Base-by-base conservation (phyloP, 2,888 invertebrate species). In the Agonopterix subpropinquella region DNA sequence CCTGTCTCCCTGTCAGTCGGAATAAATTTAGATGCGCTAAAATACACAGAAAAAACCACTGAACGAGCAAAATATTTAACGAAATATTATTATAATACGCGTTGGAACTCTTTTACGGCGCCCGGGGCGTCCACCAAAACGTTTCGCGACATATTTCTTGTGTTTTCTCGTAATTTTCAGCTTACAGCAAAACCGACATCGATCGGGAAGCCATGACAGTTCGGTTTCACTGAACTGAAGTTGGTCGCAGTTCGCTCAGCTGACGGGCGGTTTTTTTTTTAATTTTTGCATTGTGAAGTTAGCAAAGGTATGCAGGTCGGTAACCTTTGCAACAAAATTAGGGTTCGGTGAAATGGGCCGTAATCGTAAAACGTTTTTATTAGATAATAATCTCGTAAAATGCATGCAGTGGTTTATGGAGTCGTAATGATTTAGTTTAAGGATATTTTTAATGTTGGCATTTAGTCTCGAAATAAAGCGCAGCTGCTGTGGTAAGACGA, bases 121-220 rank as follows among this genome's bases (percentile, higher is more conserved):
- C 60, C 52, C 56, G 50, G 55, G 51, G 53, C 64, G 67, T 72
- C 61, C 64, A 72, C 70, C 58, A 68, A 61, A 66, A 70, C 63
- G 70, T 67, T 61, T 62, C 73, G 67, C 76, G 73, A 72, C 80
- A 82, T 82, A 83, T 78, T 86, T 79, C 76, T 74, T 67, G 74
- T 73, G 75, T 81, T 84, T 85, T 81, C 70, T 71, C 77, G 75
- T 72, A 70, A 75, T 79, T 80, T 53, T 82, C 73, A 77, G 64
- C 72, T 68, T 28, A 28, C 28, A 28, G 28, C 70, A 69, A 67
- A 65, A 70, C 70, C 63, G 72, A 61, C 77, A 87, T 87, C 85
- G 87, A 87, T 87, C 84, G 83, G 68, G 77, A 57, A 73, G 84
- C 86, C 87, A 87, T 87, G 87, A 85, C 86, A 86, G 85, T 72